These are phyloP conservation scores for Meloidogyne hapla DNA, from an alignment of 1,140 invertebrate species.

Conservation along the genomic window DNA sequence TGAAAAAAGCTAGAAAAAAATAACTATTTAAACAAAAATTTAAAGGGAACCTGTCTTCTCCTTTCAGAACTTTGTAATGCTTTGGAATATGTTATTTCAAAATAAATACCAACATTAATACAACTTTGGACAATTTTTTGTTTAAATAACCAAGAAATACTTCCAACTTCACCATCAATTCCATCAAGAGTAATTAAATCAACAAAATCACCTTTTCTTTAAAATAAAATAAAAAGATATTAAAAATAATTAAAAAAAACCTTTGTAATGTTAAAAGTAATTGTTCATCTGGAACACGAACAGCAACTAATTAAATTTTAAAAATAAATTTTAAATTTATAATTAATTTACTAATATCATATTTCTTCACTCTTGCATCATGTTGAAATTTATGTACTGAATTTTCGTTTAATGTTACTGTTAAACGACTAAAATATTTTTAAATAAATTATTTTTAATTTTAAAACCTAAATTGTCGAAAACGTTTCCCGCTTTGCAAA, in stretches of 20 bases:
- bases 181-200: constrained; percentile 43
- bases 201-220: constrained; percentile 43
- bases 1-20: constrained; percentile 49
- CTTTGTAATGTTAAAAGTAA: constrained; percentile 54
- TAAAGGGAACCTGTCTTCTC: constrained; percentile 26
- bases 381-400: constrained; percentile 52
- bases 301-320: constrained; percentile 39
- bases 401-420: constrained; percentile 53
- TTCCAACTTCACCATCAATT: not conserved
- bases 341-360: constrained; percentile 42
- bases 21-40: constrained; percentile 10
- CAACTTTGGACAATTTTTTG: constrained; percentile 48
- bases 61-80: constrained; percentile 34
- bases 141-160: constrained; percentile 45
- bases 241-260: not conserved
- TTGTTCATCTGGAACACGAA: constrained; percentile 52
- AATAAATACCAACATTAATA: constrained; percentile 33
- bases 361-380: constrained; percentile 51
- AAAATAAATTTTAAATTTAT: not conserved
- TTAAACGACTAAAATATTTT: constrained; percentile 52
- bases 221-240: not conserved
- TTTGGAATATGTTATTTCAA: constrained; percentile 43
- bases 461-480: constrained; percentile 58
- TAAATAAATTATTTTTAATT: not conserved
- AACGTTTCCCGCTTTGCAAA: constrained; percentile 48